Conservation (phyloP, 1,140 invertebrate species). For the Rhopalosiphum padi region DNA sequence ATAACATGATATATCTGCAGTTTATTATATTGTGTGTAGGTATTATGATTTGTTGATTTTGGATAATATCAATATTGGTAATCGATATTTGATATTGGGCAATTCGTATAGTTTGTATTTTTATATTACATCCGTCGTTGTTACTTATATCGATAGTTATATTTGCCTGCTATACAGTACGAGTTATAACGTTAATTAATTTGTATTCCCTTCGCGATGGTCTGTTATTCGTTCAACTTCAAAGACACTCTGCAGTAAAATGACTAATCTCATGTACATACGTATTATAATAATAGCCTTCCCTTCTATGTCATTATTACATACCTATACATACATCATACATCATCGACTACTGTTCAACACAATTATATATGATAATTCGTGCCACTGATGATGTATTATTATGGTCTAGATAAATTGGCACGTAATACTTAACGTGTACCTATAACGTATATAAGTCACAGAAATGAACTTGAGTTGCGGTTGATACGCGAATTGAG, state of each 20-base stretch:
- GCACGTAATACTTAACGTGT: constrained; percentile 1
- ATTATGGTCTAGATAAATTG: constrained; percentile 20
- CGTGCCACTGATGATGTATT: not conserved
- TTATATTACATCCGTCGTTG: not conserved
- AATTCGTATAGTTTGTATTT: not conserved
- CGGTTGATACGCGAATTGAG: not conserved
- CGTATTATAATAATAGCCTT: not conserved
- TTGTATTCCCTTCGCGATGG: not conserved
- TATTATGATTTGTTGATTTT: not conserved
- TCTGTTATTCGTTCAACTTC: not conserved
- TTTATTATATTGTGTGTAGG: not conserved
- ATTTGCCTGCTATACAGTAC: too few species aligned
- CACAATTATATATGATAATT: constrained; percentile 43
- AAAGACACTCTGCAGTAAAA: not conserved
- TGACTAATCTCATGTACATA: not conserved
- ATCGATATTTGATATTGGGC: not conserved
- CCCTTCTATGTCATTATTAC: not conserved
- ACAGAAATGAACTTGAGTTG: constrained; percentile 8
- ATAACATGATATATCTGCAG: not conserved
- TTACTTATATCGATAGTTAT: not conserved
- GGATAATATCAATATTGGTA: not conserved
- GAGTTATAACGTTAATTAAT: not conserved
- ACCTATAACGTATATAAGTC: not conserved
- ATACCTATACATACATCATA: not conserved
- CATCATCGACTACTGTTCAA: not conserved